Evolutionary conservation across 2,797 vertebrate genomes (phyloP).

Genomic region (Ispidina lecontei): DNA sequence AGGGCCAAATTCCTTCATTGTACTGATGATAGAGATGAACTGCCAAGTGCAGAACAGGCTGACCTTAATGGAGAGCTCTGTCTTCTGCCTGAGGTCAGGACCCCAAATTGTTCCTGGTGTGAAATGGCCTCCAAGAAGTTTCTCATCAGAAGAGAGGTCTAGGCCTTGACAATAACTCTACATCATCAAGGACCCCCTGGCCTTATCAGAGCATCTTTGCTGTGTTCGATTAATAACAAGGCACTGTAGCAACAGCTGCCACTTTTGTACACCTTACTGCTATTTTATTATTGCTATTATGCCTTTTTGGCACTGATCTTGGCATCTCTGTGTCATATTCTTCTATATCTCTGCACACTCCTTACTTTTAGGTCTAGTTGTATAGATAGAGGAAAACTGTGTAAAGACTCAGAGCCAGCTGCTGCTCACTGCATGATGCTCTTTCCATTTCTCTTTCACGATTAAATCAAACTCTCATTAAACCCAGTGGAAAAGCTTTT

Average conservation of each 20-base stretch:
- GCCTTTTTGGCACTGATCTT: background rate
- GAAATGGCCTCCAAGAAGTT: background rate
- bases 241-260: background rate
- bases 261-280: background rate
- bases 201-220: background rate
- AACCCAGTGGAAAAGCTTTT: background rate
- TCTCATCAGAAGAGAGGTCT: background rate
- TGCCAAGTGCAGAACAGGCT: background rate
- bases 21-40: background rate
- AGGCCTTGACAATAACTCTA: background rate
- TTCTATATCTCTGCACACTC: background rate
- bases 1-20: background rate
- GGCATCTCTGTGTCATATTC: background rate
- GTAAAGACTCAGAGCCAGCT: background rate
- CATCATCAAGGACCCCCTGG: background rate
- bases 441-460: background rate
- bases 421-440: background rate
- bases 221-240: background rate
- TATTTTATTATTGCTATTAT: background rate
- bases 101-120: rapidly evolving
- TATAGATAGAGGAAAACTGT: background rate
- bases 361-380: background rate
- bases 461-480: background rate
- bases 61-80: background rate
- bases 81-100: background rate